A percentile compares a stretch with the other conserved stretches of the same genome.
These are phyloP conservation scores for Folsomia candida DNA, from an alignment of 2,888 invertebrate genomes.

Conservation along the genomic window DNA sequence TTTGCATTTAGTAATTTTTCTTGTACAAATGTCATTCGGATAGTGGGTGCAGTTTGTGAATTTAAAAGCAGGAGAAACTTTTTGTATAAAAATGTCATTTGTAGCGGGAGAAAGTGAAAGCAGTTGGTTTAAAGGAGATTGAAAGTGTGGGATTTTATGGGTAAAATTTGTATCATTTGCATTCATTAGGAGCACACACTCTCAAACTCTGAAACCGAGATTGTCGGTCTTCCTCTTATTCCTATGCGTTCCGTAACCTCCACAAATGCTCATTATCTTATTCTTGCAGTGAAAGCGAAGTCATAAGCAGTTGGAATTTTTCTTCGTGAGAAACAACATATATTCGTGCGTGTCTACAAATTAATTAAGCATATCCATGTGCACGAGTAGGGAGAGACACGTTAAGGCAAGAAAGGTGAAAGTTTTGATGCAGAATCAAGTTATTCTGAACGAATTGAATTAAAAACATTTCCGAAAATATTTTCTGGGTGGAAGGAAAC, in stretches of 20 bases:
- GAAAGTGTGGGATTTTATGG: constrained; percentile 7
- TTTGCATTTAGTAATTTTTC: too few relatives aligned
- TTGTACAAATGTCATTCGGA: too few relatives aligned
- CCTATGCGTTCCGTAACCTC: too few relatives aligned
- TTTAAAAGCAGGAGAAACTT: not conserved
- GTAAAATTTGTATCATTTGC: constrained; percentile 6
- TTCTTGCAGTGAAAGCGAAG: not conserved
- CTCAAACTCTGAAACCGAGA: too few relatives aligned
- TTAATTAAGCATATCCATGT: not conserved
- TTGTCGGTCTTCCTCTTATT: too few relatives aligned
- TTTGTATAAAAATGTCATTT: not conserved
- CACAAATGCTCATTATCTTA: not conserved
- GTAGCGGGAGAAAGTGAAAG: not conserved
- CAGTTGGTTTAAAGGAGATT: not conserved
- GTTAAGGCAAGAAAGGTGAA: too few relatives aligned
- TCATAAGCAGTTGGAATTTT: not conserved
- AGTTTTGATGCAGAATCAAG: too few relatives aligned
- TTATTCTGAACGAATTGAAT: too few relatives aligned
- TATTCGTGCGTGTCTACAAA: not conserved
- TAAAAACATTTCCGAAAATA: not conserved
- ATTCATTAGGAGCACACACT: constrained; percentile 4
- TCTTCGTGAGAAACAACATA: not conserved
- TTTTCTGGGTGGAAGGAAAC: too few relatives aligned
- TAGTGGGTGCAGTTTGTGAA: too few relatives aligned
- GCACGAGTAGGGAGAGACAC: not conserved